Percentiles rank a stretch among this genome's conserved stretches.
These are phyloP conservation scores for Naja naja DNA, from an alignment of 2,113 vertebrate genomes.

Conservation along the genomic window DNA sequence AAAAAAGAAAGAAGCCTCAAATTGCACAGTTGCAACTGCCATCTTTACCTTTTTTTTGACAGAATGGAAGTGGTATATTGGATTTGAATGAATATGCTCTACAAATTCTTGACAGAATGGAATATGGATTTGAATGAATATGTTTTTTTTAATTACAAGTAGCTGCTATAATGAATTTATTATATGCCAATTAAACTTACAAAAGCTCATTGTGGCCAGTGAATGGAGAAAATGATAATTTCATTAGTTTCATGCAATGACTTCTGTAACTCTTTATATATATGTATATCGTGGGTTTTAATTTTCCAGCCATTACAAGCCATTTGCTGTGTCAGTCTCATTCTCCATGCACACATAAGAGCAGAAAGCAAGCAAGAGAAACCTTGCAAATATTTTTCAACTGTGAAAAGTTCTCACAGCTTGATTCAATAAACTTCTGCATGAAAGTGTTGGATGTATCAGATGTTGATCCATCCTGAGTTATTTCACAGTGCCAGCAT, in stretches of 20 bases:
- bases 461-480: background rate
- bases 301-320: slow-evolving; percentile 55
- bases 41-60: background rate
- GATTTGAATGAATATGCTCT: background rate
- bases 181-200: slow-evolving; percentile 53
- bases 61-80: background rate
- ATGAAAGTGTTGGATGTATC: background rate
- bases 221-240: slow-evolving; percentile 49
- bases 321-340: slow-evolving; percentile 49
- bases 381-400: slow-evolving; percentile 29
- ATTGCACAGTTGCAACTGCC: background rate
- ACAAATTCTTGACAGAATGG: no score
- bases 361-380: slow-evolving; percentile 9
- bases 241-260: slow-evolving; percentile 58
- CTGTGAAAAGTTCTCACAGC: background rate
- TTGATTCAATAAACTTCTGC: background rate
- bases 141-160: slow-evolving; percentile 27
- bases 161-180: slow-evolving; percentile 51
- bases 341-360: slow-evolving; percentile 49
- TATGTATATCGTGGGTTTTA: slow-evolving; percentile 37
- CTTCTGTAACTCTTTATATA: slow-evolving; percentile 44
- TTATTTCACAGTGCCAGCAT: background rate
- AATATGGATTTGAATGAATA: background rate
- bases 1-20: background rate
- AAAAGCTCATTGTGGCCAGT: slow-evolving; percentile 44